A percentile compares a stretch with the other conserved stretches of the same genome.
phyloP scores from a whole-genome alignment of 2,113 vertebrate species.

The Amazona vittata region DNA sequence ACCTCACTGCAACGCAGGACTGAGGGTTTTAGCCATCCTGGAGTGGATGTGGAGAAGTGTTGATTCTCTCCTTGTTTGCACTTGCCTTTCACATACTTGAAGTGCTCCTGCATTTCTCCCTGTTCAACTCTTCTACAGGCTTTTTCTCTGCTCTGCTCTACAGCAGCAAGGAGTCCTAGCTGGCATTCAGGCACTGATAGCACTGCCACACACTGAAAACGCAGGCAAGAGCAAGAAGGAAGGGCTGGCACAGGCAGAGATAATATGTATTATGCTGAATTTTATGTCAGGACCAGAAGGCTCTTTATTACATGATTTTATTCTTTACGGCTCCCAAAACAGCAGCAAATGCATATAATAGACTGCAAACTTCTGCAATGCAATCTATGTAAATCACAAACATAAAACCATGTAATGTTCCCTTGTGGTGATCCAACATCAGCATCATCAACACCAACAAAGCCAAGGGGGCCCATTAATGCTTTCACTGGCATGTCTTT shows the following conservation, averaged over 20 bases:
- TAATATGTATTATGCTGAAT: neutral
- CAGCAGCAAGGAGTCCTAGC: neutral
- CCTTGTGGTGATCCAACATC: neutral
- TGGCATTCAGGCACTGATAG: neutral
- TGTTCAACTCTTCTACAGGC: neutral
- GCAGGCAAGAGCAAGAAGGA: neutral
- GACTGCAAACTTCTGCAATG: neutral
- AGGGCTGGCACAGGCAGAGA: neutral
- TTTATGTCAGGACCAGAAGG: slow-evolving; percentile 20
- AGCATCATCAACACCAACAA: neutral
- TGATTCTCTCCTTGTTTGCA: neutral
- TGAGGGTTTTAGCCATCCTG: neutral
- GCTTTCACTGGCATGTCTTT: neutral
- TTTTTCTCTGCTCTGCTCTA: neutral
- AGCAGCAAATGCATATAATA: neutral
- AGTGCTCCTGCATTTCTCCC: neutral
- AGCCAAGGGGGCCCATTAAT: neutral
- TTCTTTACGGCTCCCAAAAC: slow-evolving; percentile 26
- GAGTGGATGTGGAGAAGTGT: neutral
- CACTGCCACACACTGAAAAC: neutral
- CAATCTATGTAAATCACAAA: slow-evolving; percentile 27
- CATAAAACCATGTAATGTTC: neutral
- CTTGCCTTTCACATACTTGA: neutral
- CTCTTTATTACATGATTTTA: slow-evolving; percentile 1
- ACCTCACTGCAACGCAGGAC: neutral